Percentiles rank a stretch among this genome's conserved stretches.
Evolutionary conservation across 2,888 invertebrate species (phyloP).

Genomic region (Microchrysa polita): DNA sequence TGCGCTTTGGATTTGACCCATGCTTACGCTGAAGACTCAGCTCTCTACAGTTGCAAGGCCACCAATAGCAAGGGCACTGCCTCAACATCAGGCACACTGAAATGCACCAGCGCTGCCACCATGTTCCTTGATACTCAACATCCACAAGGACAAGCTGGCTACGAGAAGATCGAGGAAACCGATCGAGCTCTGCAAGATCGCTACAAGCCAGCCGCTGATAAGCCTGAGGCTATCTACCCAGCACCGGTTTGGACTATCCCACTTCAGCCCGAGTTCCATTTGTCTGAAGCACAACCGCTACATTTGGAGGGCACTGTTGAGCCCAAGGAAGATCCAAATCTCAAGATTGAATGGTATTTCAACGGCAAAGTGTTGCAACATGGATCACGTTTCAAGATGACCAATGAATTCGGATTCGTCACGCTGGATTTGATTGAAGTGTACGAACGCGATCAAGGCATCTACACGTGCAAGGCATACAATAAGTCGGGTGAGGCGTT

Average conservation of each 20-base stretch:
- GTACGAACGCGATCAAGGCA: slow-evolving; percentile 92
- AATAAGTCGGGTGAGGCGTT: slow-evolving; percentile 92
- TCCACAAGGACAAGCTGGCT: slow-evolving; percentile 90
- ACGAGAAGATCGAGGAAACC: slow-evolving; percentile 88
- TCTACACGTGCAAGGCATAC: slow-evolving; percentile 90
- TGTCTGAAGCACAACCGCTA: slow-evolving; percentile 84
- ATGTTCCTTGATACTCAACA: slow-evolving; percentile 92
- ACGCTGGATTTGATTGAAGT: slow-evolving; percentile 92
- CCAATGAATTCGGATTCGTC: slow-evolving; percentile 96
- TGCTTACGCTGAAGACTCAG: slow-evolving; percentile 91
- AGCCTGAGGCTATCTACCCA: slow-evolving; percentile 80
- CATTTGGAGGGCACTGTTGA: slow-evolving; percentile 95
- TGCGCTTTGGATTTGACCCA: slow-evolving; percentile 90
- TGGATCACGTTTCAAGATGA: slow-evolving; percentile 90
- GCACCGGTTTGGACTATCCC: slow-evolving; percentile 90
- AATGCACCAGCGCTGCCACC: slow-evolving; percentile 81
- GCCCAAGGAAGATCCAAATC: slow-evolving; percentile 90
- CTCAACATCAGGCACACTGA: slow-evolving; percentile 88
- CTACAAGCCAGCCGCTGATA: slow-evolving; percentile 73
- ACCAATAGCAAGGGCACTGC: slow-evolving; percentile 89
- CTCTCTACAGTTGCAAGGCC: slow-evolving; percentile 89
- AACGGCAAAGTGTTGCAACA: slow-evolving; percentile 89
- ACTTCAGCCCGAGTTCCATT: slow-evolving; percentile 79
- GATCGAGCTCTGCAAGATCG: slow-evolving; percentile 83
- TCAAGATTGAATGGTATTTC: slow-evolving; percentile 94